These are phyloP conservation scores for Apantesis nais DNA, from an alignment of 2,888 invertebrate genomes.

Conservation along the genomic window DNA sequence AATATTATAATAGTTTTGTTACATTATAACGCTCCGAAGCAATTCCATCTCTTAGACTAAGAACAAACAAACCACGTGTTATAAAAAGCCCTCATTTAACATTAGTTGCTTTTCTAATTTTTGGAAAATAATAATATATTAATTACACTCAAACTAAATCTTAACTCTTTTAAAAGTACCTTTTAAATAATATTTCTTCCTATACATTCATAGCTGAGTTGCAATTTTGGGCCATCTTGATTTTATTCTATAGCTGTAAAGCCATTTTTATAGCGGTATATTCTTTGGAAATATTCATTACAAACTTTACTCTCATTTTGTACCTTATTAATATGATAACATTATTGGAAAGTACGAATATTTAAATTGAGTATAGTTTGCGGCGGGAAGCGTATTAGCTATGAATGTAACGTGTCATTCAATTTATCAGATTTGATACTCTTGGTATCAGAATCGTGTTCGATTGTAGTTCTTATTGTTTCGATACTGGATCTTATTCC, in stretches of 20 bases:
- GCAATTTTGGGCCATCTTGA: background rate
- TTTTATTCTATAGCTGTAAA: background rate
- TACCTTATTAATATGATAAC: background rate
- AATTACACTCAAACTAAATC: conserved; percentile 2
- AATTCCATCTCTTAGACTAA: background rate
- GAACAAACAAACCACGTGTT: conserved; percentile 17
- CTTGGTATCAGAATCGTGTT: conserved; percentile 47
- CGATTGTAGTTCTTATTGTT: conserved; percentile 58
- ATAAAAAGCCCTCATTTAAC: conserved; percentile 23
- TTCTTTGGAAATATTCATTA: background rate
- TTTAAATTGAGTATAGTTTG: background rate
- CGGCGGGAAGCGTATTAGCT: conserved; percentile 1
- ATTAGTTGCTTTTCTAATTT: conserved; percentile 24
- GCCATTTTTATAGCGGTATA: background rate
- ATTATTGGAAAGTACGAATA: background rate
- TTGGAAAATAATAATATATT: background rate
- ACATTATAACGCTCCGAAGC: background rate
- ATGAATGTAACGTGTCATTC: conserved; percentile 3
- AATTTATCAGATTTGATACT: conserved; percentile 12
- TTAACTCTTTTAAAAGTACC: conserved; percentile 1
- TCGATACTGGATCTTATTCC: conserved; percentile 62
- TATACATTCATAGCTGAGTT: conserved; percentile 11
- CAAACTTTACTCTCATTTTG: background rate
- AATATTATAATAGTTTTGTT: background rate
- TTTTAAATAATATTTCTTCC: conserved; percentile 3